Percentiles rank a stretch among this genome's conserved stretches.
These are phyloP conservation scores for Semotilus atromaculatus DNA, from an alignment of 2,797 vertebrate species.

Conservation along the genomic window DNA sequence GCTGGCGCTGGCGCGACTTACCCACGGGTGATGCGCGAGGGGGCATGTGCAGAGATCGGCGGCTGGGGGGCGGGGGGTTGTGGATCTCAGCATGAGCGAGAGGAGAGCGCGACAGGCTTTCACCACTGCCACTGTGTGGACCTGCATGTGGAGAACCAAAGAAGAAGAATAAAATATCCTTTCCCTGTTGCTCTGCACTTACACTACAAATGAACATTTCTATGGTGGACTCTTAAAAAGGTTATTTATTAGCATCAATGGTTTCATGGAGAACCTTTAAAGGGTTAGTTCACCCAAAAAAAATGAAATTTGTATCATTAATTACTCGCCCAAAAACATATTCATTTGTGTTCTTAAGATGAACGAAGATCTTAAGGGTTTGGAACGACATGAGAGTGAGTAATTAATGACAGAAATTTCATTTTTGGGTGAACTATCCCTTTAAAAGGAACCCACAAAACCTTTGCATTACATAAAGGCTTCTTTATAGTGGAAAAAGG, in stretches of 20 bases:
- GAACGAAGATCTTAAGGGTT: too few relatives aligned
- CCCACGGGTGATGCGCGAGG: constrained; percentile 81
- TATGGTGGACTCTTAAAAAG: background rate
- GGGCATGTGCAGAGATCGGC: constrained; percentile 83
- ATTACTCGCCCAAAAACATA: too few relatives aligned
- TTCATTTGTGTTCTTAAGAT: too few relatives aligned
- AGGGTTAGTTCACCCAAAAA: too few relatives aligned
- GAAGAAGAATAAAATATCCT: background rate
- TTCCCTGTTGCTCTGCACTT: background rate
- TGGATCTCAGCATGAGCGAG: constrained; percentile 72
- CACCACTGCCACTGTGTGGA: constrained; percentile 80
- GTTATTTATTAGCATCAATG: background rate
- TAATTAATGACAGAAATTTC: too few relatives aligned
- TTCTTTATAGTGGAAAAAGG: too few relatives aligned
- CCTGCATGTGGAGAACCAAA: constrained; percentile 69
- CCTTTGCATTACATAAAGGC: too few relatives aligned
- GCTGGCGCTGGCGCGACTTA: constrained; percentile 66
- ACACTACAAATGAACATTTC: too few relatives aligned
- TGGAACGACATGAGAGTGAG: too few relatives aligned
- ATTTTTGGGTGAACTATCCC: too few relatives aligned
- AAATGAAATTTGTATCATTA: too few relatives aligned
- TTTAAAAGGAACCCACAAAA: too few relatives aligned
- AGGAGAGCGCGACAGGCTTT: constrained; percentile 74
- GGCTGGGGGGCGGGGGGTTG: constrained; percentile 70
- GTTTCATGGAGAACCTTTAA: background rate